Conservation (phyloP, 2,113 vertebrate species). For the Ochotona princeps region DNA sequence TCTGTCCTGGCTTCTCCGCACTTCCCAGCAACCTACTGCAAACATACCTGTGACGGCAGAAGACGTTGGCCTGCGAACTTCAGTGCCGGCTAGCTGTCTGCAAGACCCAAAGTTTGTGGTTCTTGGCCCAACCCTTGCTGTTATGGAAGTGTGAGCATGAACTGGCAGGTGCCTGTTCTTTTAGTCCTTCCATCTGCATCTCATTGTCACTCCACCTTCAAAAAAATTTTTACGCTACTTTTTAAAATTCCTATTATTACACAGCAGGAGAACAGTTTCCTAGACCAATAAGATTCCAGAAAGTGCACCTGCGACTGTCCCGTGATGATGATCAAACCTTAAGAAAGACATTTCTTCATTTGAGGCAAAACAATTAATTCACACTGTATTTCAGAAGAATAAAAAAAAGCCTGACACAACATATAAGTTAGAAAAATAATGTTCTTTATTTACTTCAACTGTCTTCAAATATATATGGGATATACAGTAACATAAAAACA, state of each 20-base stretch:
- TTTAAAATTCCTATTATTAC: background rate
- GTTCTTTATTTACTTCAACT: background rate
- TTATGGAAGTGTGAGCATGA: too few relatives aligned
- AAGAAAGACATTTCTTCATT: background rate
- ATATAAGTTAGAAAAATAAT: background rate
- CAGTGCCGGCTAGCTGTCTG: too few relatives aligned
- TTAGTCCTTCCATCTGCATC: too few relatives aligned
- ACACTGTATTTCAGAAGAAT: background rate
- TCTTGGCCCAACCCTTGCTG: too few relatives aligned
- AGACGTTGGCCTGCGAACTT: too few relatives aligned
- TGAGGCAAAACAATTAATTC: background rate
- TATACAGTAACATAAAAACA: background rate
- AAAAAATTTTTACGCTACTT: conserved; percentile 17
- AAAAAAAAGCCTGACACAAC: background rate
- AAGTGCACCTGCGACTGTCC: fast-evolving
- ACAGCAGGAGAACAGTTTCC: background rate
- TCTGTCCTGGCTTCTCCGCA: too few relatives aligned
- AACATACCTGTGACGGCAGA: too few relatives aligned
- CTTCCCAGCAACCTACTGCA: too few relatives aligned
- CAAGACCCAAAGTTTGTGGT: too few relatives aligned
- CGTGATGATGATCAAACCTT: background rate
- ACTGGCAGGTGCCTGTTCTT: too few relatives aligned
- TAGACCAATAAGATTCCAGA: background rate
- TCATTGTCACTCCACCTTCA: too few relatives aligned
- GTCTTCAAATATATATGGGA: background rate